Conservation (phyloP, 2,113 vertebrate species). For the Myodes glareolus region DNA sequence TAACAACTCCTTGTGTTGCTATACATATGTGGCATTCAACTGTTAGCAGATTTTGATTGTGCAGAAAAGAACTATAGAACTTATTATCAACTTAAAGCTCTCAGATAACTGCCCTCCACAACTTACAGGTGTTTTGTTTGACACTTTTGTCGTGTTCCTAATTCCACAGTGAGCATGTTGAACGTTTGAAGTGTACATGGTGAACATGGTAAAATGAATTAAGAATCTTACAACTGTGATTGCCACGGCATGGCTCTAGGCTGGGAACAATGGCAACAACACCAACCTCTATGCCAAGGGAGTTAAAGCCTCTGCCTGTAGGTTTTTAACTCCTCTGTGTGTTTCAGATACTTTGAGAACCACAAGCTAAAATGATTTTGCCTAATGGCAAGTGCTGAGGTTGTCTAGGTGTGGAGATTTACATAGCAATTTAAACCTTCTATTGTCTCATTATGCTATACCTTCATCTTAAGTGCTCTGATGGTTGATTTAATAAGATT, state of each 20-base stretch:
- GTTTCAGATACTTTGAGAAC: not conserved
- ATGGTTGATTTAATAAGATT: not conserved
- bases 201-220: not conserved
- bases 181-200: too few relatives aligned
- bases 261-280: not conserved
- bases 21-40: not conserved
- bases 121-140: not conserved
- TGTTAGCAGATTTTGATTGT: not conserved
- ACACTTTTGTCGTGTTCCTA: not conserved
- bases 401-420: not conserved
- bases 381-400: not conserved
- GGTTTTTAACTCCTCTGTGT: not conserved
- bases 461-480: not conserved
- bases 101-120: not conserved
- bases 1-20: not conserved
- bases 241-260: not conserved
- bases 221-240: not conserved
- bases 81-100: not conserved
- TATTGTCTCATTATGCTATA: not conserved
- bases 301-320: not conserved
- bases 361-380: not conserved
- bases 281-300: not conserved
- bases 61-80: not conserved
- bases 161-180: not conserved
- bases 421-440: conserved; percentile 2